phyloP scores from a whole-genome alignment of 1,140 invertebrate genomes.

The Penaeus japonicus region DNA sequence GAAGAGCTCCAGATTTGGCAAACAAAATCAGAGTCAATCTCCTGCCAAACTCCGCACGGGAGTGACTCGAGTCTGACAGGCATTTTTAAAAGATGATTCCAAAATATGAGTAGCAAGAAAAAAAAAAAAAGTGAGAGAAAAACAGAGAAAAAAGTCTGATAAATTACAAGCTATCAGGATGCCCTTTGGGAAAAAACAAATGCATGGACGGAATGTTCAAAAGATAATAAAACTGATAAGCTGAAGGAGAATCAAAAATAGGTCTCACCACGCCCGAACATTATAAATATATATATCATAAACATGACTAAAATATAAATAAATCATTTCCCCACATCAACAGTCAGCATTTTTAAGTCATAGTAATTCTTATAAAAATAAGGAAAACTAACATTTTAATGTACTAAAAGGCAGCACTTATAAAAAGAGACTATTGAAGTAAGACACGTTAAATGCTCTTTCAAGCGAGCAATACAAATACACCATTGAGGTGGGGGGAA shows the following conservation, averaged over 20 bases:
- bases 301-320: slow-evolving; percentile 46
- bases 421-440: background rate
- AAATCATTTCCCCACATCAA: slow-evolving; percentile 51
- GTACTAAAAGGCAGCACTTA: background rate
- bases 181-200: slow-evolving; percentile 3
- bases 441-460: background rate
- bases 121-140: background rate
- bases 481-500: slow-evolving; percentile 34
- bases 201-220: slow-evolving; percentile 52
- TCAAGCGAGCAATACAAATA: too few species aligned
- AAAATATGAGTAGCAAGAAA: too few species aligned
- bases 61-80: too few species aligned
- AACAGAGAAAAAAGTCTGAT: background rate
- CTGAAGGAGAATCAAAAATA: slow-evolving; percentile 13
- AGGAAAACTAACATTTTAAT: background rate
- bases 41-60: too few species aligned
- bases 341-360: slow-evolving; percentile 19
- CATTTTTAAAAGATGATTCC: too few species aligned
- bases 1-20: background rate
- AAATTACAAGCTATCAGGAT: background rate
- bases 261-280: slow-evolving; percentile 41
- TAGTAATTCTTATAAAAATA: background rate
- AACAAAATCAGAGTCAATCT: background rate
- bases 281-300: slow-evolving; percentile 32
- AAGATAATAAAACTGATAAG: background rate